These are phyloP conservation scores for Dendrocincla tyrannina DNA, from an alignment of 2,797 vertebrate genomes.

Conservation along the genomic window DNA sequence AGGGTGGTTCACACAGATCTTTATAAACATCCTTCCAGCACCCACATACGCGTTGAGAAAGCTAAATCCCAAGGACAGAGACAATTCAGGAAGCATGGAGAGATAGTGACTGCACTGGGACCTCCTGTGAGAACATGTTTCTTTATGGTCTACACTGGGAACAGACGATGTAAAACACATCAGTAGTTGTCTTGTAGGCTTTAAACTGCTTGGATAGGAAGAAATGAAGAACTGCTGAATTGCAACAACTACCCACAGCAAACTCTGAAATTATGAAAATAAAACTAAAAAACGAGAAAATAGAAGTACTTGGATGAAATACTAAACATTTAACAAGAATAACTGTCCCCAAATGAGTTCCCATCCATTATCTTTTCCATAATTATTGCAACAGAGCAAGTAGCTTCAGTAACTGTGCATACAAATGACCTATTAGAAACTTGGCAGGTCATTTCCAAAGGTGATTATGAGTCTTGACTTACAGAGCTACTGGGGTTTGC, in stretches of 20 bases:
- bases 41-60: not conserved
- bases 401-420: slow-evolving; percentile 31
- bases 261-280: not conserved
- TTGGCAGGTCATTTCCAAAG: slow-evolving; percentile 60
- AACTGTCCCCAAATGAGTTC: not conserved
- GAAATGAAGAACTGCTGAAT: not conserved
- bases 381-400: slow-evolving; percentile 34
- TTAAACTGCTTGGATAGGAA: not conserved
- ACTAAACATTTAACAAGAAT: slow-evolving; percentile 11
- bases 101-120: not conserved
- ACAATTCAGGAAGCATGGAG: not conserved
- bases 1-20: not conserved
- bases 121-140: not conserved
- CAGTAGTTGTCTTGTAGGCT: not conserved
- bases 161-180: not conserved
- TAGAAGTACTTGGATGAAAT: not conserved
- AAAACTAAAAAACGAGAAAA: not conserved
- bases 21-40: not conserved
- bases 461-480: slow-evolving; percentile 35
- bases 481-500: not conserved
- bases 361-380: slow-evolving; percentile 28
- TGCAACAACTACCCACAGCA: not conserved
- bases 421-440: slow-evolving; percentile 49
- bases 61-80: not conserved
- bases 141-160: not conserved